Base-by-base conservation (phyloP, 1,140 invertebrate species). In the Venturia canescens region DNA sequence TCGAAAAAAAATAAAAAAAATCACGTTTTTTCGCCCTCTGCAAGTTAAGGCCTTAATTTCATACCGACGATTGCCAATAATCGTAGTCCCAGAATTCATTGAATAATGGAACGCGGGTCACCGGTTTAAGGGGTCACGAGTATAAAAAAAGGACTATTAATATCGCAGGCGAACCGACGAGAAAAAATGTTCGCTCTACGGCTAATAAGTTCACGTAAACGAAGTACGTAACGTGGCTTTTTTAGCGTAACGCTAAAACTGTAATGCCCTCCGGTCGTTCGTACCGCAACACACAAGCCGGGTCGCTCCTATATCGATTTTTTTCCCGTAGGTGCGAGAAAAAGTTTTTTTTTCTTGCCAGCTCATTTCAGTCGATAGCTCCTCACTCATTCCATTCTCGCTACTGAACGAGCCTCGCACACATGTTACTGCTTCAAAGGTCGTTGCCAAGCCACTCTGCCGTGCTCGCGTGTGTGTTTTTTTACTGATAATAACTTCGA, bases 361-460 rank as follows among this genome's bases (percentile, higher is more conserved):
- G 0, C 60, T 66, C 60, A 27, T 66, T n/a, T 66, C 60, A 66
- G n/a, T 66, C 60, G 60, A 66, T 66, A 23, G 23, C 21, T 27
- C 27, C 23, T 23, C 60, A 15, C 23, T 15, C 60, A 23, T 27
- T 66, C 60, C 60, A 27, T 66, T 57, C 18, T 5, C 18, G n/a
- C n/a, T 16, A 57, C 21, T 66, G 1, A 27, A 66, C 53, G 21
- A 57, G 18, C 18, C 18, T 23, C 53, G 21, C 4, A 57, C 53
- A 57, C 18, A 23, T n/a, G 53, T 18, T 1, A n/a, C 21, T 57
- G 13, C 9, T 57, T 57, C 53, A 57, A 57, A 21, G 53, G 21
- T n/a, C 21, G 21, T 23, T n/a, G 21, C 21, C 53, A 57, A 57
- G 18, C 53, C 18, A 57, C 6, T 57, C 21, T 57, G 1, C n/a